Percentiles rank a stretch among this genome's conserved stretches.
phyloP scores from a whole-genome alignment of 2,797 vertebrate species.

The Sebastes hubbsi region DNA sequence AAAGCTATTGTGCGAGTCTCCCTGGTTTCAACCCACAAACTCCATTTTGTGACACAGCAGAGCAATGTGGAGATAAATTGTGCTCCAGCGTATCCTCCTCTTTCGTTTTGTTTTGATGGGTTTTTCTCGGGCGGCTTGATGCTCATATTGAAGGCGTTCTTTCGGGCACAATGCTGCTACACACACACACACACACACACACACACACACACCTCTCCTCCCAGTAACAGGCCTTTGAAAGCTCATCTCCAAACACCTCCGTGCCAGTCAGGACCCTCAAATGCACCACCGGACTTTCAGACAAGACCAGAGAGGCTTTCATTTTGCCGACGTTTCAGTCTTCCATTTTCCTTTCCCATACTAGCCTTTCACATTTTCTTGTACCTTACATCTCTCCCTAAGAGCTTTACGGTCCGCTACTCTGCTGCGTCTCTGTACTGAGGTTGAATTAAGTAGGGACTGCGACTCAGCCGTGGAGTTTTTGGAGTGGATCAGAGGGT shows the following conservation, averaged over 20 bases:
- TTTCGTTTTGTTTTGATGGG: conserved; percentile 28
- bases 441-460: conserved; percentile 49
- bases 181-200: neutral
- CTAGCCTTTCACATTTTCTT: conserved; percentile 51
- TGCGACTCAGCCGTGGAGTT: conserved; percentile 37
- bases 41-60: conserved; percentile 27
- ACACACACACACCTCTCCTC: neutral
- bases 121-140: conserved; percentile 25
- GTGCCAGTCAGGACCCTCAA: conserved; percentile 26
- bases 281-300: conserved; percentile 24
- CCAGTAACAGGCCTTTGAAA: conserved; percentile 37
- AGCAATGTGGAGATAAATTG: conserved; percentile 21
- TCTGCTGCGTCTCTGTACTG: conserved; percentile 28
- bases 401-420: conserved; percentile 48
- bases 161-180: conserved; percentile 12
- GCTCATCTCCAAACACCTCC: conserved; percentile 14
- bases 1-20: neutral
- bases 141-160: conserved; percentile 7
- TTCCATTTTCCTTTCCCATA: conserved; percentile 49
- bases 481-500: conserved; percentile 37
- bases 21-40: conserved; percentile 13
- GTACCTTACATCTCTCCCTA: conserved; percentile 50
- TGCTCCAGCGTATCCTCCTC: neutral
- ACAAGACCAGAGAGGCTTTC: conserved; percentile 42
- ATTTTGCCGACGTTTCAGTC: conserved; percentile 39